Evolutionary conservation across 1,140 invertebrate species (phyloP).

Genomic region (Euura saliciscinereae): DNA sequence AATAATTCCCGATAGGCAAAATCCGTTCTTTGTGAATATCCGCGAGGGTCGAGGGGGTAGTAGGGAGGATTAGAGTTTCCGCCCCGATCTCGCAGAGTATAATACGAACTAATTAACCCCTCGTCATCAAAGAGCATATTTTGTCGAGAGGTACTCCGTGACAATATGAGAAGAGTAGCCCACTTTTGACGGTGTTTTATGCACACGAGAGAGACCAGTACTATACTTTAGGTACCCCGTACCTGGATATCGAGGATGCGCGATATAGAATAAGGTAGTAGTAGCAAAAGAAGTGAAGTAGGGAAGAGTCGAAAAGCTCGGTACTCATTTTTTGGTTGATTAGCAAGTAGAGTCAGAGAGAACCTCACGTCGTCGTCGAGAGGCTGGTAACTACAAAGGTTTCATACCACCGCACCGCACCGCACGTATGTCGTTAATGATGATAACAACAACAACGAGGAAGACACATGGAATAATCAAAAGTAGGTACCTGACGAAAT

Average conservation of each 20-base stretch:
- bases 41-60: too few species aligned
- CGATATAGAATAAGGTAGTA: too few species aligned
- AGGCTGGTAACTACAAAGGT: too few species aligned
- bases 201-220: constrained; percentile 39
- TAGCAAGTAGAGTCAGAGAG: constrained; percentile 23
- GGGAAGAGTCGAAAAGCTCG: constrained; percentile 18
- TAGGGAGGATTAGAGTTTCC: too few species aligned
- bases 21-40: too few species aligned
- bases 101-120: constrained; percentile 50
- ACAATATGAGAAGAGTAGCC: constrained; percentile 39
- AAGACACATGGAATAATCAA: background rate
- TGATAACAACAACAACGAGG: too few species aligned
- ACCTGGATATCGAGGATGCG: too few species aligned
- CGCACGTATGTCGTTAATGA: too few species aligned
- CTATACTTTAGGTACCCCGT: background rate
- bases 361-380: too few species aligned
- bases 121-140: constrained; percentile 46
- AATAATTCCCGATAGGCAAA: too few species aligned
- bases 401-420: too few species aligned
- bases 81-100: constrained; percentile 43
- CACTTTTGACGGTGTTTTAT: constrained; percentile 45
- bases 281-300: background rate
- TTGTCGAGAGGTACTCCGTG: constrained; percentile 1
- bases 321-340: constrained; percentile 41
- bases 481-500: background rate